Percentiles rank a stretch among this genome's conserved stretches.
phyloP scores from a whole-genome alignment of 2,888 invertebrate species.

The Artemia sp. region DNA sequence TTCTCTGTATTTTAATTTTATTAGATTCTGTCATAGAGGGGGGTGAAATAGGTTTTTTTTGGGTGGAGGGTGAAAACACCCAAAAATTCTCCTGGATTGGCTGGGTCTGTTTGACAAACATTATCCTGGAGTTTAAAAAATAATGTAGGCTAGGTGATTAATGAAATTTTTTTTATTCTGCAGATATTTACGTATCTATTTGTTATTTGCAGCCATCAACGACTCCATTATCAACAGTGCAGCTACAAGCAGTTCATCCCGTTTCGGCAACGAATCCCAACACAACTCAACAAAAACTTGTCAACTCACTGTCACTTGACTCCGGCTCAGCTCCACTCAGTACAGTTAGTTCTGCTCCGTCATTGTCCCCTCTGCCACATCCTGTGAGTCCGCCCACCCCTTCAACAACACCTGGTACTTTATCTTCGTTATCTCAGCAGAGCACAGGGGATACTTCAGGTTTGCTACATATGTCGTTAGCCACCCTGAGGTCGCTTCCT shows the following conservation, averaged over 20 bases:
- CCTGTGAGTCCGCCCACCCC: conserved; percentile 21
- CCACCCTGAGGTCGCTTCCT: conserved; percentile 6
- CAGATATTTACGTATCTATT: neutral
- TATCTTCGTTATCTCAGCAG: conserved; percentile 31
- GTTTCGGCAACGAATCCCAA: conserved; percentile 28
- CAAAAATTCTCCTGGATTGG: too few relatives aligned
- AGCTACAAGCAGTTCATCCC: conserved; percentile 33
- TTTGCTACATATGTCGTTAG: neutral
- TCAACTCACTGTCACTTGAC: conserved; percentile 21
- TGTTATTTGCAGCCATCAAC: neutral
- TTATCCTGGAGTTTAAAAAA: too few relatives aligned
- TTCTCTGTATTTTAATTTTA: too few relatives aligned
- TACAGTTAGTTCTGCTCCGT: conserved; percentile 40
- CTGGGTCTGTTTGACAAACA: too few relatives aligned
- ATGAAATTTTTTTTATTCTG: too few relatives aligned
- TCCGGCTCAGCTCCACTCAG: conserved; percentile 32
- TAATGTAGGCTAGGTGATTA: too few relatives aligned
- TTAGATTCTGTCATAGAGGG: too few relatives aligned
- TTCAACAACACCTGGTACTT: conserved; percentile 18
- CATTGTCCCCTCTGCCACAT: conserved; percentile 29
- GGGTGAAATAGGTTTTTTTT: too few relatives aligned
- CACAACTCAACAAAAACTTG: conserved; percentile 24
- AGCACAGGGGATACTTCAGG: conserved; percentile 31
- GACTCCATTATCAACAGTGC: conserved; percentile 24
- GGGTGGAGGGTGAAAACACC: too few relatives aligned